Conservation (phyloP, 2,888 invertebrate genomes). For the Harpalus rubripes region DNA sequence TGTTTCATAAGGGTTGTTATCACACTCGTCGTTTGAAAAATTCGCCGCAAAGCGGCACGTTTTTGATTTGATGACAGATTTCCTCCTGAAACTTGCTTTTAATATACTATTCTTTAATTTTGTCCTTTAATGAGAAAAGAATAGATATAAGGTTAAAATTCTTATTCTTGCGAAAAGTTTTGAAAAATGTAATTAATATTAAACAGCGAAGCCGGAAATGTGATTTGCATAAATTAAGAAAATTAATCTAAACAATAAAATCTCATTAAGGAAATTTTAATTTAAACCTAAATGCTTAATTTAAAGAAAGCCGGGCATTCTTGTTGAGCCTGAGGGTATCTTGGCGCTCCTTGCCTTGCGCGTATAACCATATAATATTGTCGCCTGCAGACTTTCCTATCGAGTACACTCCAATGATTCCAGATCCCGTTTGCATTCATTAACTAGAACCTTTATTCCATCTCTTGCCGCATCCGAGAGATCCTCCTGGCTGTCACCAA, state of each 20-base stretch:
- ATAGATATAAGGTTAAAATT: slow-evolving; percentile 7
- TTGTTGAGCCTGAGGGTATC: slow-evolving; percentile 21
- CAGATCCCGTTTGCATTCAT: slow-evolving; percentile 69
- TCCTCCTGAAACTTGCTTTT: too few species aligned
- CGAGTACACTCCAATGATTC: slow-evolving; percentile 65
- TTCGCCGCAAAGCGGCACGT: too few species aligned
- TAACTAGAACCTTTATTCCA: slow-evolving; percentile 67
- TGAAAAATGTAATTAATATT: slow-evolving; percentile 35
- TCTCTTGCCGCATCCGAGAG: slow-evolving; percentile 56
- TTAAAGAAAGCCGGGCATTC: slow-evolving; percentile 55
- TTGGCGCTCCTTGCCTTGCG: slow-evolving; percentile 19
- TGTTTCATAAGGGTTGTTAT: too few species aligned
- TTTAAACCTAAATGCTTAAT: slow-evolving; percentile 62
- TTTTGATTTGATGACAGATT: too few species aligned
- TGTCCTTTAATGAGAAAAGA: not conserved
- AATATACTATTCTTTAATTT: not conserved
- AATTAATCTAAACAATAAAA: slow-evolving; percentile 56
- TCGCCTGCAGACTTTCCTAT: slow-evolving; percentile 68
- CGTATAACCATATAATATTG: slow-evolving; percentile 68
- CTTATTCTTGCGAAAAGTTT: slow-evolving; percentile 9
- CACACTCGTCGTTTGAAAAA: too few species aligned
- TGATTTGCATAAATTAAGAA: slow-evolving; percentile 59
- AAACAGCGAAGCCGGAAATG: slow-evolving; percentile 20
- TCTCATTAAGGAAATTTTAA: slow-evolving; percentile 64
- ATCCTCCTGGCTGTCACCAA: slow-evolving; percentile 30